phyloP scores from a whole-genome alignment of 2,797 vertebrate genomes.

The Xerus rutilus region DNA sequence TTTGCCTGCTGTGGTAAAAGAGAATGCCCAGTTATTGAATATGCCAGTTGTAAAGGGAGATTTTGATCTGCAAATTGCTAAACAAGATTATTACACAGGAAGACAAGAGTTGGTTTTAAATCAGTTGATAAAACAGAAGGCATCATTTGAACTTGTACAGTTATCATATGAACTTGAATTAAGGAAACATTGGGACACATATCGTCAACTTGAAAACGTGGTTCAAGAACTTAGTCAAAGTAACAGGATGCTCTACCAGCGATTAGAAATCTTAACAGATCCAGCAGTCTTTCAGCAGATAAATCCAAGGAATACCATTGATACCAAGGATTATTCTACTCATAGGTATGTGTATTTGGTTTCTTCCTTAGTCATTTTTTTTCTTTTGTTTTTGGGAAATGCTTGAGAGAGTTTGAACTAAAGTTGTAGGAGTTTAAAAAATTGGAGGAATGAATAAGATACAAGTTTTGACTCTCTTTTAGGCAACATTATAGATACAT shows the following conservation, averaged over 20 bases:
- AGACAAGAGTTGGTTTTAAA: conserved; percentile 92
- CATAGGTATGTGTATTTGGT: conserved; percentile 90
- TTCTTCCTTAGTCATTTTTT: conserved; percentile 44
- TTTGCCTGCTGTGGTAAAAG: conserved; percentile 90
- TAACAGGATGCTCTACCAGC: conserved; percentile 81
- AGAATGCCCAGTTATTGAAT: conserved; percentile 91
- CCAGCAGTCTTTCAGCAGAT: conserved; percentile 85
- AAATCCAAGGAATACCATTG: conserved; percentile 88
- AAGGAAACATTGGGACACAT: conserved; percentile 87
- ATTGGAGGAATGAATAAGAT: neutral
- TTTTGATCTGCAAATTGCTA: conserved; percentile 91
- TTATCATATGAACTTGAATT: conserved; percentile 93
- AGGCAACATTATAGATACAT: neutral
- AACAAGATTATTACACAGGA: conserved; percentile 90
- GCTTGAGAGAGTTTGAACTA: conserved; percentile 13
- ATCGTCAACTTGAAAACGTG: conserved; percentile 88
- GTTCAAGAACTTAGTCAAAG: conserved; percentile 87
- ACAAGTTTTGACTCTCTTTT: neutral
- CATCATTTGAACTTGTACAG: conserved; percentile 94
- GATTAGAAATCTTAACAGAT: conserved; percentile 88
- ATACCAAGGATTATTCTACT: conserved; percentile 90
- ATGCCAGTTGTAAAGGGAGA: conserved; percentile 92
- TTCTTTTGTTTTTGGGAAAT: conserved; percentile 48
- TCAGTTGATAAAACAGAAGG: conserved; percentile 94
- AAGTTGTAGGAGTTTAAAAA: conserved; percentile 54